Evolutionary conservation across 2,797 vertebrate species (phyloP), one percentile per base, ranked within the genome.

Genomic region (Syngnathus acus): DNA sequence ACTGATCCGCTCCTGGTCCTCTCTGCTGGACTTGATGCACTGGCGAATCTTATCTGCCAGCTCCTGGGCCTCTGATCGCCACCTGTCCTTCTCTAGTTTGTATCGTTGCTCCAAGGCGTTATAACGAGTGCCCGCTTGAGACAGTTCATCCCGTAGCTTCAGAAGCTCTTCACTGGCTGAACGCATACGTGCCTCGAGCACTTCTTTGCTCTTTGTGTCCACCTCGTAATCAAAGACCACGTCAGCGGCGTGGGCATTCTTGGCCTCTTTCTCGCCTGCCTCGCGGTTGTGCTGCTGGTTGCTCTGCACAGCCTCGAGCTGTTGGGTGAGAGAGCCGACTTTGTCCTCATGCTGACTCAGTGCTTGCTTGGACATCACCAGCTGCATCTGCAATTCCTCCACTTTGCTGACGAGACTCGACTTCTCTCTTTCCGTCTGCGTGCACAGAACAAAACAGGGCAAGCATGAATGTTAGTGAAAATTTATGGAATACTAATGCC

Each of bases 391-490:
- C 47, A 94, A 85, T 26, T 94, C 93, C 78, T 92, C 88, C 60
- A 94, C 84, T 6, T 91, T 91, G 69, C 69, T 73, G 16, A 76
- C 68, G 51, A 95, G 84, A 8, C 78, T 68, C 5, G 88, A 83
- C 66, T 92, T 94, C 65, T 95, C 94, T 64, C 84, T 84, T 64
- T 95, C 93, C 13, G 87, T 82, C 94, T 95, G 79, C 5, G 54
- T 64, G 65, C 7, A 73, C 38, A 70, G 45, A 69, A 7, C 69
- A 48, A 65, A 67, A 57, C 3, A 61, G 9, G 19, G 9, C 4
- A 65, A 48, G 21, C 10, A 66, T n/a, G 6, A 62, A 45, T 45
- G 45, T 62, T 21, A 26, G 45, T 47, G 6, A 47, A 6, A 5
- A 42, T 42, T 3, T 38, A 16, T 8, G 38, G 14, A 0, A 58